These are phyloP conservation scores for Galleria mellonella DNA, from an alignment of 1,140 invertebrate species.

Conservation along the genomic window DNA sequence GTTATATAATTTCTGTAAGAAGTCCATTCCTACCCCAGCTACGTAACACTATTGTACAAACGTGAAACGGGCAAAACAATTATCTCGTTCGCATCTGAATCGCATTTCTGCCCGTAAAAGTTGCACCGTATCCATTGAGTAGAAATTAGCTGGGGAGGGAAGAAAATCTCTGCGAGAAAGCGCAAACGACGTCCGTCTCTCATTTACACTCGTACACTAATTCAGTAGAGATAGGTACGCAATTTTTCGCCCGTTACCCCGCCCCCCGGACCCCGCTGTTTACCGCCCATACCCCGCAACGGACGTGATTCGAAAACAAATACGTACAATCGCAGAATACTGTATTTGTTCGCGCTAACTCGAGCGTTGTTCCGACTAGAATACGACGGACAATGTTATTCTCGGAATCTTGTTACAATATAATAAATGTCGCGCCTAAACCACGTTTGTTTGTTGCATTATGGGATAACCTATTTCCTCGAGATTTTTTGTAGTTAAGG, in stretches of 20 bases:
- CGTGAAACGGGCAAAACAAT: not conserved
- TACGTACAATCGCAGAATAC: conserved; percentile 61
- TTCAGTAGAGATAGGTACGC: conserved; percentile 53
- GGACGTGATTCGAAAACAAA: conserved; percentile 65
- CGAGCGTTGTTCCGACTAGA: conserved; percentile 34
- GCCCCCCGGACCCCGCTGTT: conserved; percentile 27
- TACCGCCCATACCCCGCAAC: conserved; percentile 27
- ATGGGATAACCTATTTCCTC: no score
- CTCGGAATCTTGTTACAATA: conserved; percentile 47
- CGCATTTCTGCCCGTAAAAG: not conserved
- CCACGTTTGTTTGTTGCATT: no score
- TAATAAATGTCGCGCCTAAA: conserved; percentile 34
- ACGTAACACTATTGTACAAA: no score
- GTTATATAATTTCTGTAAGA: no score
- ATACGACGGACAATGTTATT: conserved; percentile 51
- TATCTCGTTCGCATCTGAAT: not conserved
- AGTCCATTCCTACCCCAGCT: no score
- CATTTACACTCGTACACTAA: conserved; percentile 57
- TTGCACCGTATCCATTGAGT: not conserved
- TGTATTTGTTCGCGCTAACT: conserved; percentile 56
- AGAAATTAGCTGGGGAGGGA: not conserved
- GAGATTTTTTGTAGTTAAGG: no score
- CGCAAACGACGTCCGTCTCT: conserved; percentile 25
- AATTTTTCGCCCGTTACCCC: conserved; percentile 63
- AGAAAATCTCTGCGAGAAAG: conserved; percentile 27